These are phyloP conservation scores for Cathartes aura DNA, from an alignment of 2,113 vertebrate genomes.

Conservation along the genomic window DNA sequence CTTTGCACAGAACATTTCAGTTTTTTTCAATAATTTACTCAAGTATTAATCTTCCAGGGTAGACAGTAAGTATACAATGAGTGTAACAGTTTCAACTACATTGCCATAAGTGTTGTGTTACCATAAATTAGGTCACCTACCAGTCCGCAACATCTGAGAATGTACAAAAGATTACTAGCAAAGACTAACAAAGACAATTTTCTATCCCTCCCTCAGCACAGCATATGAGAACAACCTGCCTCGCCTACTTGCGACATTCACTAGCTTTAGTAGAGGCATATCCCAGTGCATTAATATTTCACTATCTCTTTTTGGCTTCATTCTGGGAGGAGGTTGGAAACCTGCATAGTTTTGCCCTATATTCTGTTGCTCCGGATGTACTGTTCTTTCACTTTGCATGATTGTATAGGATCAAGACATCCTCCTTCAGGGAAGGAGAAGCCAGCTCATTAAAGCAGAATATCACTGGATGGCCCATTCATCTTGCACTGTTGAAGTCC, in stretches of 20 bases:
- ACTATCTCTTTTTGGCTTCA: neutral
- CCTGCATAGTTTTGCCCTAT: neutral
- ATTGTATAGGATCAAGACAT: neutral
- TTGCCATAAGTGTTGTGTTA: neutral
- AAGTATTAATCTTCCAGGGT: neutral
- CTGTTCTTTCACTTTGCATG: neutral
- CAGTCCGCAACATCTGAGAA: neutral
- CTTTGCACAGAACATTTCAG: neutral
- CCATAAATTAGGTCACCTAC: neutral
- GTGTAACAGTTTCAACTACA: neutral
- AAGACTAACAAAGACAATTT: neutral
- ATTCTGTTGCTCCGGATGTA: neutral
- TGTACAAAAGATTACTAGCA: neutral
- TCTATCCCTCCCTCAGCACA: neutral
- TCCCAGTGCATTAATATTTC: neutral
- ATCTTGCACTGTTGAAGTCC: neutral
- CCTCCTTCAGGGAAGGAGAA: neutral
- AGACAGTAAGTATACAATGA: neutral
- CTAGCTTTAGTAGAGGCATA: neutral
- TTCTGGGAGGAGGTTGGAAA: neutral
- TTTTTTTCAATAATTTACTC: neutral
- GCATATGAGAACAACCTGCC: neutral
- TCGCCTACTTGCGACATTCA: neutral
- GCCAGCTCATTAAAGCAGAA: neutral
- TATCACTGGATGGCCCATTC: neutral